Percentiles rank a stretch among this genome's conserved stretches.
Conservation (phyloP, 2,797 vertebrate genomes). For the Typhlichthys eigenmanni region DNA sequence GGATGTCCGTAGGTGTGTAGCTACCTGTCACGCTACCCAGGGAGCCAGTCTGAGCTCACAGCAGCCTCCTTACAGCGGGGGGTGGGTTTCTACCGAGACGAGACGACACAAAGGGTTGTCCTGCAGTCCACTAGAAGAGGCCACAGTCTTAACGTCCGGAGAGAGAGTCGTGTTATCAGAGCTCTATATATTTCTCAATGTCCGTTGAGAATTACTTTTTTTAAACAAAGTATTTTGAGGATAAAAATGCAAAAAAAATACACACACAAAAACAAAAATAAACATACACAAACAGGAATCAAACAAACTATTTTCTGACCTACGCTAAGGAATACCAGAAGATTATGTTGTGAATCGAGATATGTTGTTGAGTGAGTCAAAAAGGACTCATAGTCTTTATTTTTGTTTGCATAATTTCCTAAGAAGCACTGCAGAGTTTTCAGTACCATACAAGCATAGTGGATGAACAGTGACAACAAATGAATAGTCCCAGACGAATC, state of each 20-base stretch:
- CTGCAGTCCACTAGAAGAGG: constrained; percentile 56
- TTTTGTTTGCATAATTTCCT: constrained; percentile 71
- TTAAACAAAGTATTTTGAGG: constrained; percentile 80
- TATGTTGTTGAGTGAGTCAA: constrained; percentile 61
- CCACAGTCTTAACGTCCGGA: constrained; percentile 51
- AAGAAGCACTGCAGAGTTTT: constrained; percentile 60
- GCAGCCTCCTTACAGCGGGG: constrained; percentile 59
- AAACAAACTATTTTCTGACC: constrained; percentile 80
- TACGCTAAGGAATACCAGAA: constrained; percentile 57
- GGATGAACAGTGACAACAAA: constrained; percentile 38
- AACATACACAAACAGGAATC: constrained; percentile 51
- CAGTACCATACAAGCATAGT: constrained; percentile 41
- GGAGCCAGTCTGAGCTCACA: constrained; percentile 24
- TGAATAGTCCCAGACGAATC: constrained; percentile 51
- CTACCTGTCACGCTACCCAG: constrained; percentile 36
- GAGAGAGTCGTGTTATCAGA: constrained; percentile 73
- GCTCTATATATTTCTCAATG: constrained; percentile 84
- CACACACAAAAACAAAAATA: constrained; percentile 39
- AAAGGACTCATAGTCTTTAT: constrained; percentile 73
- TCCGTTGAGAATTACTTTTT: constrained; percentile 73
- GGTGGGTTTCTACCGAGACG: constrained; percentile 48
- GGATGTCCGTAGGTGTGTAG: constrained; percentile 49
- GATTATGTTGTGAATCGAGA: constrained; percentile 58
- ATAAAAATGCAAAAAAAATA: constrained; percentile 71
- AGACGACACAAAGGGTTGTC: constrained; percentile 42